Base-by-base conservation (phyloP, 2,113 vertebrate species). In the Vanacampus margaritifer region DNA sequence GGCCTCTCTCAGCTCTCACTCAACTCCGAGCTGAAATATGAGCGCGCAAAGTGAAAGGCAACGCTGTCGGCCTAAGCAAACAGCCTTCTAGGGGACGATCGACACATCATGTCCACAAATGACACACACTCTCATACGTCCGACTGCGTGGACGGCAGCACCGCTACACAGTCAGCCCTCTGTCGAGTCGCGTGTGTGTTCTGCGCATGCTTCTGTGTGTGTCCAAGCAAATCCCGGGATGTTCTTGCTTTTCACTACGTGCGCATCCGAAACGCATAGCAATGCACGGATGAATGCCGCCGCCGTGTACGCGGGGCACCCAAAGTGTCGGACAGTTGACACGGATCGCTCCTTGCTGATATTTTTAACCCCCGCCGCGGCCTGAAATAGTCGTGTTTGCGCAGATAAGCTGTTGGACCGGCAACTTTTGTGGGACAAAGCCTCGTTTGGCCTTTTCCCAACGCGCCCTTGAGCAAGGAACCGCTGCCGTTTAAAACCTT, bases 31-130 rank as follows among this genome's bases (percentile, higher is more conserved):
- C 63, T n/a, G 66, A 72, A 54, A 54, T 64, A 37, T 28, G 56
- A 69, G 63, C 82, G 69, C 68, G 41, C 21, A 61, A 62, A 79
- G 32, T 73, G 74, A 84, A 79, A 85, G 41, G 26, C 35, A 58
- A 72, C 26, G 59, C 76, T 39, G 45, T 59, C 35, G 28, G 45
- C 59, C 50, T 58, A 66, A 69, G 64, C 68, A 51, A 62, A 39
- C 7, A 50, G 64, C 61, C 58, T 59, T 28, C 59, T 28, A 2
- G 13, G 19, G 2, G 45, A 5, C 19, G 6, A 46, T 46, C 19
- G 45, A 16, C 45, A 19, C 45, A 46, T 46, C 45, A 46, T 46
- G 17, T 19, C 17, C 19, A 16, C 17, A 17, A 46, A 46, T 46
- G 17, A 46, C 17, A n/a, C 17, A 50, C 48, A 6, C 48, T 3